Evolutionary conservation across 2,113 vertebrate genomes (phyloP), one percentile per base, ranked within the genome.

Genomic region (Anas platyrhynchos): DNA sequence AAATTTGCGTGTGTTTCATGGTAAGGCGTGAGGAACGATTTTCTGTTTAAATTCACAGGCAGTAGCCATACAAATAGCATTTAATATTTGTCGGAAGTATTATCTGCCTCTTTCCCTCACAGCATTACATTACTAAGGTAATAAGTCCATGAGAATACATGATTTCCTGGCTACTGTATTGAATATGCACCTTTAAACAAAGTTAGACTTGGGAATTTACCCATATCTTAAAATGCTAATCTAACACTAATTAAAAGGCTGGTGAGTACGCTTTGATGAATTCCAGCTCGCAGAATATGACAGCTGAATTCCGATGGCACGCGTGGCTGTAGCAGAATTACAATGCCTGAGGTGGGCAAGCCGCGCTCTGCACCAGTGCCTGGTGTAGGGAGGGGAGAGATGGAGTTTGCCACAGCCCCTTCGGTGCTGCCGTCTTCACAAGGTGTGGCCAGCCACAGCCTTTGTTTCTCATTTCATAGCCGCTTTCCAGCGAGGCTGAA

Each of bases 131-230:
- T 96, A 92, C 88, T 91, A 63, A 96, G 71, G 93, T 96, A 96
- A 89, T 95, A 95, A 95, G 95, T 82, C 93, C 88, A 96, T 43
- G 90, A 95, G 95, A 96, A 95, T 58, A 95, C 89, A 96, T 5
- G 89, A 94, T 96, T 96, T 96, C 84, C 92, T 94, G 91, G 95
- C 91, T 94, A 92, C 93, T 79, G 83, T 91, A 75, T 79, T 90
- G 80, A 96, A 96, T 91, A 95, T 84, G 91, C 93, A 96, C 93
- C 95, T 96, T 96, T 95, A 95, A 96, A 95, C 94, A 97, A 96
- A 96, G 97, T 93, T 91, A 96, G 95, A 91, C 94, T 95, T 86
- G 92, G 93, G 96, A 97, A 96, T 96, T 96, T 96, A 96, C 83
- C 86, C 93, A 0, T 94, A 95, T 97, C 95, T 95, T 95, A 91